Base-by-base conservation (phyloP, 2,797 vertebrate species). In the Channa striata region DNA sequence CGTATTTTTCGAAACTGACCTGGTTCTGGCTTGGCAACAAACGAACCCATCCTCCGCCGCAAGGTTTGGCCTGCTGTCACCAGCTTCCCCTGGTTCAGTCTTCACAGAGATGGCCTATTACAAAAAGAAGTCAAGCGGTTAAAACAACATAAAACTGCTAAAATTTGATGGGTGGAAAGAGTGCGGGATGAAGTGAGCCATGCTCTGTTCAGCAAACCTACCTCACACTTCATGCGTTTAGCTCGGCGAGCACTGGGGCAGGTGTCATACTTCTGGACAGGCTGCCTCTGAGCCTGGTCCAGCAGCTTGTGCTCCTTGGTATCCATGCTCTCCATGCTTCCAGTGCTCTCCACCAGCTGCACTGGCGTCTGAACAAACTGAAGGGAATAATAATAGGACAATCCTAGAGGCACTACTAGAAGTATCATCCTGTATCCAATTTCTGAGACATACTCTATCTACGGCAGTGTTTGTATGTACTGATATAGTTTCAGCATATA, bases 31-130 rank as follows among this genome's bases (percentile, higher is more conserved):
- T 97, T 97, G n/a, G 90, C 92, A 51, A 97, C 92, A 20, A 95
- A 92, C 72, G 96, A 97, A 14, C 97, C 97, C 96, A 98, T 98
- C 78, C 97, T 94, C 30, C 97, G 94, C 57, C 97, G 94, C 86
- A 99, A n/a, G 93, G 67, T 98, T 98, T 2, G 95, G 95, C 76
- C 89, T 94, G 88, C 83, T 93, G 58, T 98, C 96, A 5, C 91
- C 74, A 1, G 84, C 61, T 14, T 97, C 97, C 57, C 90, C 95
- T 25, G 90, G 88, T 70, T 99, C 97, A 2, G 76, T 91, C 91
- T 98, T 99, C 80, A 96, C 89, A 80, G 86, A 92, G 60, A 75
- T 34, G 5, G 66, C 61, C 93, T 94, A 33, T 10, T 40, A 49
- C 50, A 37, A 10, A 0, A 0, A 62, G 6, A 66, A 25, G 51